Percentiles rank a stretch among this genome's conserved stretches.
Conservation (phyloP, 1,140 invertebrate species). For the Scylla paramamosain region DNA sequence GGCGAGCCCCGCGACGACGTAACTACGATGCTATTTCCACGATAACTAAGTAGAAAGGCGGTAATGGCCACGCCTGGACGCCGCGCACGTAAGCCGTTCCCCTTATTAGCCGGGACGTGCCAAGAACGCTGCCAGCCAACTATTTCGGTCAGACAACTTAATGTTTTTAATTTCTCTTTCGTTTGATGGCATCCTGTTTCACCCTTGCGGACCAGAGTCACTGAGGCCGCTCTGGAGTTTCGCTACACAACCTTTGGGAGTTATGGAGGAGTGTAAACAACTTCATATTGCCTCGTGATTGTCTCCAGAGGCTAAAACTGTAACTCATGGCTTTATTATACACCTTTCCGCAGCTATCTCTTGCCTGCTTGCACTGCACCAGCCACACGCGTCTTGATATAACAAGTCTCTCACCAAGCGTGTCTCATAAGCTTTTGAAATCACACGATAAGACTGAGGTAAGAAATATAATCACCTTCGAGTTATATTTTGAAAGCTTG, state of each 20-base stretch:
- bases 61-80: slow-evolving; percentile 31
- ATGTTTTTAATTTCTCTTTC: not conserved
- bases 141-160: not conserved
- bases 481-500: not conserved
- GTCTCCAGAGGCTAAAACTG: not conserved
- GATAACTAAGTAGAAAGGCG: slow-evolving; percentile 18
- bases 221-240: not conserved
- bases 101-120: slow-evolving; percentile 29
- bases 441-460: not conserved
- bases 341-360: not conserved
- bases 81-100: slow-evolving; percentile 31
- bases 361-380: not conserved
- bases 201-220: not conserved
- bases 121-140: not conserved
- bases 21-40: not conserved
- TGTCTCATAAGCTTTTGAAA: not conserved
- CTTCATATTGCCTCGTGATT: not conserved
- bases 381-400: not conserved
- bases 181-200: not conserved
- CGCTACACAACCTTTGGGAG: not conserved
- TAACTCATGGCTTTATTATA: not conserved
- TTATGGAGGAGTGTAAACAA: not conserved
- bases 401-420: not conserved
- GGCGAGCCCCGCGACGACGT: slow-evolving; percentile 13
- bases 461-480: not conserved